phyloP scores from a whole-genome alignment of 2,797 vertebrate genomes.

The Muraenolepis orangiensis region DNA sequence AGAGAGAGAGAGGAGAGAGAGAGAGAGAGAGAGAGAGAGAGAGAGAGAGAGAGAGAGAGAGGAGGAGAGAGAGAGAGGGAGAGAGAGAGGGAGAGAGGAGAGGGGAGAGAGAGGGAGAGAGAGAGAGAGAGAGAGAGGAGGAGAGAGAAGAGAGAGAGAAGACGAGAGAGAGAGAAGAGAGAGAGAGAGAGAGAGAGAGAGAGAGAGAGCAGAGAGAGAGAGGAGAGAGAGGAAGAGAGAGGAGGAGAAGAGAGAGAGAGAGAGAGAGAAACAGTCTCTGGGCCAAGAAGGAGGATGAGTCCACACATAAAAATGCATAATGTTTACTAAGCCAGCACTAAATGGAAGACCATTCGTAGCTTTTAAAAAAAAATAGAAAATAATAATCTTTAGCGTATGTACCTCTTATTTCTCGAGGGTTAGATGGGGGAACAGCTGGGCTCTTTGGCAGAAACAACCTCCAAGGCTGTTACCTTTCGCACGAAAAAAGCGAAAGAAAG shows the following conservation, averaged over 20 bases:
- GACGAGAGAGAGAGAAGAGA: slow-evolving; percentile 7
- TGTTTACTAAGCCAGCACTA: background rate
- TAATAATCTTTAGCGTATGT: background rate
- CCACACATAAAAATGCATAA: background rate
- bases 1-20: slow-evolving; percentile 21
- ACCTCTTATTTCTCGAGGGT: background rate
- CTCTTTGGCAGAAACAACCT: background rate
- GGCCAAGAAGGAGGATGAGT: background rate
- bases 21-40: slow-evolving; percentile 17
- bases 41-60: slow-evolving; percentile 17
- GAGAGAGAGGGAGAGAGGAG: slow-evolving; percentile 18
- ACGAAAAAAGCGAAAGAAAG: background rate
- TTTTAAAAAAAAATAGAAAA: too few species aligned
- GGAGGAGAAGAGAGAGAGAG: slow-evolving; percentile 29
- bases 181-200: slow-evolving; percentile 16
- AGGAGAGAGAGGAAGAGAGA: slow-evolving; percentile 17
- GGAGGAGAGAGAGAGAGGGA: slow-evolving; percentile 21
- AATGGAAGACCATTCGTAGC: background rate
- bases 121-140: slow-evolving; percentile 16
- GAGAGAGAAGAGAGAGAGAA: slow-evolving; percentile 17
- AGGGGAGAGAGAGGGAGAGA: slow-evolving; percentile 18
- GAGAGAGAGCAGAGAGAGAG: slow-evolving; percentile 17
- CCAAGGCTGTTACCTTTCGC: background rate
- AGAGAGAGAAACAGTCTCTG: background rate
- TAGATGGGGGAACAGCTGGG: background rate